Percentiles rank a stretch among this genome's conserved stretches.
phyloP scores from a whole-genome alignment of 1,140 invertebrate species.

The Pseudachorutes palmiensis region DNA sequence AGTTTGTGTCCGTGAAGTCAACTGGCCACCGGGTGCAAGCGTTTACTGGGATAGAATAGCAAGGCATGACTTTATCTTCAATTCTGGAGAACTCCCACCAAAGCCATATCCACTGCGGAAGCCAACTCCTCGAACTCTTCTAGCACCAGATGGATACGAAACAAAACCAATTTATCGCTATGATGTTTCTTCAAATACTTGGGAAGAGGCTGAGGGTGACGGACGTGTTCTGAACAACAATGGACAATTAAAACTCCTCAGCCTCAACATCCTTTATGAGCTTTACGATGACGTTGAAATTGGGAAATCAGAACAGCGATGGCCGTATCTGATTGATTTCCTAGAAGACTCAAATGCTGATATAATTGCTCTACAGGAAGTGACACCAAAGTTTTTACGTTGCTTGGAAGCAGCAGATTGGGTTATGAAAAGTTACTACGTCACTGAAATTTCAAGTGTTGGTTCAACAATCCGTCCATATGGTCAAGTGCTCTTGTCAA shows the following conservation, averaged over 20 bases:
- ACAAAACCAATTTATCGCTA: background rate
- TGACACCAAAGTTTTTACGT: background rate
- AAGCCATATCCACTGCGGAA: background rate
- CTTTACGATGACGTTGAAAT: slow-evolving; percentile 9
- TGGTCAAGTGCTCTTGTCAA: slow-evolving; percentile 14
- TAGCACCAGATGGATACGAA: background rate
- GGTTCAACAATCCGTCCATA: background rate
- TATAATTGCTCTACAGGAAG: slow-evolving; percentile 14
- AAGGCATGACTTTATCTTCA: slow-evolving; percentile 18
- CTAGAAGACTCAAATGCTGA: slow-evolving; percentile 10
- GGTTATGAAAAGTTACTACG: background rate
- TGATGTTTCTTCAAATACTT: background rate
- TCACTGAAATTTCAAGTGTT: background rate
- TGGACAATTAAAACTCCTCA: background rate
- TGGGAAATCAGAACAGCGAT: background rate
- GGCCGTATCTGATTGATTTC: slow-evolving; percentile 18
- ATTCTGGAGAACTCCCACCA: slow-evolving; percentile 12
- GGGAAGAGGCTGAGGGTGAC: background rate
- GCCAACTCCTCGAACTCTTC: background rate
- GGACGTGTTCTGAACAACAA: background rate
- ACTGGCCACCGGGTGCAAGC: slow-evolving; percentile 17
- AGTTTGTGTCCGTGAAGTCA: slow-evolving; percentile 21
- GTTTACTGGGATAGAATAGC: slow-evolving; percentile 22
- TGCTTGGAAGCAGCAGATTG: background rate
- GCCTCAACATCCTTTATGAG: slow-evolving; percentile 10